Evolutionary conservation across 2,113 vertebrate species (phyloP).

Genomic region (Neotoma lepida): DNA sequence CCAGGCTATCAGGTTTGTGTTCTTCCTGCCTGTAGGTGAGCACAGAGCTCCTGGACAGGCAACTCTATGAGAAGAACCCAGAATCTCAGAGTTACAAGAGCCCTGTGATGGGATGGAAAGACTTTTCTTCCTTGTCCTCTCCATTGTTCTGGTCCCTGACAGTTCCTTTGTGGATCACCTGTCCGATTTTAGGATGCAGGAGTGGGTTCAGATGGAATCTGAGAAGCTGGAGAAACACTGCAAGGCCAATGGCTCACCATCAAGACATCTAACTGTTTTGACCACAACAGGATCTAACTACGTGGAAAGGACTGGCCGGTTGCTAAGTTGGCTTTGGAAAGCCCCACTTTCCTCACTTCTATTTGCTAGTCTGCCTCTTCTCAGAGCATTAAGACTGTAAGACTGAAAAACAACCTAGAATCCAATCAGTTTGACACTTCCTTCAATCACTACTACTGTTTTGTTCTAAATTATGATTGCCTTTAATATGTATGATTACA

Average conservation of each 20-base stretch:
- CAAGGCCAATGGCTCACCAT: slow-evolving; percentile 86
- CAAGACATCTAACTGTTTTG: slow-evolving; percentile 88
- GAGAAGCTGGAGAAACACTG: slow-evolving; percentile 85
- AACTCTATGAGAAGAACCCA: slow-evolving; percentile 86
- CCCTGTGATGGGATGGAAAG: slow-evolving; percentile 89
- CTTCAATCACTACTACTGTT: background rate
- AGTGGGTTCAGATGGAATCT: slow-evolving; percentile 89
- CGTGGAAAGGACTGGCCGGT: slow-evolving; percentile 80
- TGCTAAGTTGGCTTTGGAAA: slow-evolving; percentile 26
- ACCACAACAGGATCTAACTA: slow-evolving; percentile 86
- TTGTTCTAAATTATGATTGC: background rate
- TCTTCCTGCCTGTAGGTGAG: background rate
- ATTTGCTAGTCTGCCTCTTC: background rate
- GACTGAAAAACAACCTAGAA: background rate
- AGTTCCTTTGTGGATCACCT: slow-evolving; percentile 87
- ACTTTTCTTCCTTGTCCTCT: slow-evolving; percentile 89
- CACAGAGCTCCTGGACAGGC: background rate
- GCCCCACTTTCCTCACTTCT: background rate
- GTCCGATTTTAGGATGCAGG: slow-evolving; percentile 88
- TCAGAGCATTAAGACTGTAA: slow-evolving; percentile 64
- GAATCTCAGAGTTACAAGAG: slow-evolving; percentile 90
- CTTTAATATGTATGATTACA: background rate
- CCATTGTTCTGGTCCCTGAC: slow-evolving; percentile 88
- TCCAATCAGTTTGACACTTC: background rate
- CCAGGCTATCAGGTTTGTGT: background rate